phyloP scores from a whole-genome alignment of 2,888 invertebrate species.

The Uropetala carovei region DNA sequence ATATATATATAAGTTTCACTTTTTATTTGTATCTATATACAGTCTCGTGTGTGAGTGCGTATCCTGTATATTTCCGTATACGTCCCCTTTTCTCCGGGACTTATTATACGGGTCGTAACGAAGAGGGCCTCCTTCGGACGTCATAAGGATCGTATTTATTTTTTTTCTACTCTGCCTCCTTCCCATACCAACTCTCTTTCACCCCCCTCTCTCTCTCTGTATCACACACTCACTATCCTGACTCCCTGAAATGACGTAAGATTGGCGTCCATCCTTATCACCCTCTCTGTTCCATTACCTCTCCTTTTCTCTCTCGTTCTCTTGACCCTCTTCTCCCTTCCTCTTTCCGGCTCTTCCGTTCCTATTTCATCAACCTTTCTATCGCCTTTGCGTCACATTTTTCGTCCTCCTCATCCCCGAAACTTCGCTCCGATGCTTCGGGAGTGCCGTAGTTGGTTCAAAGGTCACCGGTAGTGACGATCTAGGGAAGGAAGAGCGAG shows the following conservation, averaged over 20 bases:
- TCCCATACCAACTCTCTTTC: neutral
- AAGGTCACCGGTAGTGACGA: neutral
- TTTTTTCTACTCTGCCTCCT: neutral
- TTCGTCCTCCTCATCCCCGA: neutral
- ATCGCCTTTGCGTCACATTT: neutral
- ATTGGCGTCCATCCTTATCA: neutral
- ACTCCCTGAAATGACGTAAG: neutral
- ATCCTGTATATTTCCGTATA: constrained; percentile 27
- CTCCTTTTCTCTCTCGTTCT: neutral
- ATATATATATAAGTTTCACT: neutral
- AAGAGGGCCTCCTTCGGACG: constrained; percentile 18
- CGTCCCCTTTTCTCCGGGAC: constrained; percentile 5
- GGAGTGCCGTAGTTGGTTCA: neutral
- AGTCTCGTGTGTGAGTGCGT: neutral
- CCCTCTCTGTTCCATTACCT: neutral
- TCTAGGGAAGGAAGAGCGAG: neutral
- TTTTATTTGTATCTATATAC: neutral
- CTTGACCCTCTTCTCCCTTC: neutral
- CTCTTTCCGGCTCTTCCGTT: neutral
- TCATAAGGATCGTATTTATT: neutral
- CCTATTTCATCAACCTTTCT: neutral
- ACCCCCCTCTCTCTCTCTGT: neutral
- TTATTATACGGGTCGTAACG: constrained; percentile 36
- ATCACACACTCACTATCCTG: neutral
- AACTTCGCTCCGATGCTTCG: too few relatives aligned